phyloP scores from a whole-genome alignment of 2,797 vertebrate species.

The Micromesistius poutassou region DNA sequence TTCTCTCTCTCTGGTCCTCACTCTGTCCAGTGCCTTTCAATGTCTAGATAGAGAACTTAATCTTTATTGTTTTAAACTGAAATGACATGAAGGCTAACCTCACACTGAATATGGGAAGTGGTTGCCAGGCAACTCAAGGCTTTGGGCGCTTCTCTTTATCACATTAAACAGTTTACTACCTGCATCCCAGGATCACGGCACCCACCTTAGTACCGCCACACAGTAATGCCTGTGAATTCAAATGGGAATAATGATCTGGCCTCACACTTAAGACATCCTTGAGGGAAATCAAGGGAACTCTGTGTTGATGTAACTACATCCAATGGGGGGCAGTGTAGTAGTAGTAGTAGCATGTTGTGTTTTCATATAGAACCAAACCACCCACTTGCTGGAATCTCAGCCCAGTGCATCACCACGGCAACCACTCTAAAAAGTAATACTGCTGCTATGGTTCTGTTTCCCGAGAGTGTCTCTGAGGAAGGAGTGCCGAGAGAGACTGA shows the following conservation, averaged over 20 bases:
- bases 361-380: neutral
- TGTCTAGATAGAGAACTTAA: too few species aligned
- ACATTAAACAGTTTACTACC: neutral
- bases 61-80: neutral
- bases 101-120: conserved; percentile 45
- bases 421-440: neutral
- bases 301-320: neutral
- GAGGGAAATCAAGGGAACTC: neutral
- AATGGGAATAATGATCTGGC: neutral
- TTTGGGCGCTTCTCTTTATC: conserved; percentile 44
- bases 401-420: neutral
- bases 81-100: conserved; percentile 46
- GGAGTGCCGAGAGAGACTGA: neutral
- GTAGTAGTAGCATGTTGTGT: neutral
- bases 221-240: neutral
- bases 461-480: neutral
- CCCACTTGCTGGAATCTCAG: neutral
- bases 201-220: neutral
- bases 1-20: too few species aligned
- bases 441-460: neutral
- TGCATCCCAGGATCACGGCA: neutral
- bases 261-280: neutral
- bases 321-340: neutral
- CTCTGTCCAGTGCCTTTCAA: too few species aligned
- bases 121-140: conserved; percentile 65